Evolutionary conservation across 2,888 invertebrate species (phyloP).

Genomic region (Lepidochitona cinerea): DNA sequence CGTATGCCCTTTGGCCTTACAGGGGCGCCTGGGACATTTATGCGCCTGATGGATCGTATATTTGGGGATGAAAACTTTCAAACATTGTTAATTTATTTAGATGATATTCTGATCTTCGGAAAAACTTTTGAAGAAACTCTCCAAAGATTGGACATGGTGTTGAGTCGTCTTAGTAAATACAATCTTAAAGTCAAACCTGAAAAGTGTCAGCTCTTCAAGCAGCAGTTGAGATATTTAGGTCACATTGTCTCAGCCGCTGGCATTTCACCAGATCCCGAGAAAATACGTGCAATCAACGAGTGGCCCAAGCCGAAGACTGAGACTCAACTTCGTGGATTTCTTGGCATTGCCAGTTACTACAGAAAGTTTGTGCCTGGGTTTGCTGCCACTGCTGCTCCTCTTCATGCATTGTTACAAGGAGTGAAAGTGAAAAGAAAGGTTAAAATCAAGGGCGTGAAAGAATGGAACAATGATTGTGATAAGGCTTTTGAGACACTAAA

Average conservation of each 20-base stretch:
- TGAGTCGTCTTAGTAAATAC: slow-evolving; percentile 15
- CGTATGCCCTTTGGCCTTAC: slow-evolving; percentile 36
- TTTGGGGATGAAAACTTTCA: slow-evolving; percentile 35
- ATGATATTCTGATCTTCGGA: slow-evolving; percentile 37
- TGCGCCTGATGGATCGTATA: slow-evolving; percentile 33
- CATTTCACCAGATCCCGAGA: slow-evolving; percentile 27
- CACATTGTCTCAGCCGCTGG: slow-evolving; percentile 19
- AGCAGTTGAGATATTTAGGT: slow-evolving; percentile 16
- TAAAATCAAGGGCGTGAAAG: not conserved
- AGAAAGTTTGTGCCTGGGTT: slow-evolving; percentile 22
- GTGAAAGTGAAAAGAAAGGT: not conserved
- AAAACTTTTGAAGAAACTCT: slow-evolving; percentile 20
- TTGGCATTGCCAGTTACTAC: slow-evolving; percentile 14
- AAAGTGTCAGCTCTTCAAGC: slow-evolving; percentile 25
- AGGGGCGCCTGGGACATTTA: slow-evolving; percentile 34
- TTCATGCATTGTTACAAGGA: slow-evolving; percentile 16
- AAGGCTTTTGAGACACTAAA: slow-evolving; percentile 4
- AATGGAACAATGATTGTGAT: not conserved
- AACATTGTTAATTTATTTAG: slow-evolving; percentile 32
- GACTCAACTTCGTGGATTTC: slow-evolving; percentile 13
- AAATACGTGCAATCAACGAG: slow-evolving; percentile 18
- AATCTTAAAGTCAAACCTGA: slow-evolving; percentile 27
- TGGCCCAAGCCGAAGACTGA: slow-evolving; percentile 22
- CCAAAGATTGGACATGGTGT: slow-evolving; percentile 26
- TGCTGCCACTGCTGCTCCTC: slow-evolving; percentile 22